Evolutionary conservation across 2,113 vertebrate genomes (phyloP), one percentile per base, ranked within the genome.

Genomic region (Regulus satrapa): DNA sequence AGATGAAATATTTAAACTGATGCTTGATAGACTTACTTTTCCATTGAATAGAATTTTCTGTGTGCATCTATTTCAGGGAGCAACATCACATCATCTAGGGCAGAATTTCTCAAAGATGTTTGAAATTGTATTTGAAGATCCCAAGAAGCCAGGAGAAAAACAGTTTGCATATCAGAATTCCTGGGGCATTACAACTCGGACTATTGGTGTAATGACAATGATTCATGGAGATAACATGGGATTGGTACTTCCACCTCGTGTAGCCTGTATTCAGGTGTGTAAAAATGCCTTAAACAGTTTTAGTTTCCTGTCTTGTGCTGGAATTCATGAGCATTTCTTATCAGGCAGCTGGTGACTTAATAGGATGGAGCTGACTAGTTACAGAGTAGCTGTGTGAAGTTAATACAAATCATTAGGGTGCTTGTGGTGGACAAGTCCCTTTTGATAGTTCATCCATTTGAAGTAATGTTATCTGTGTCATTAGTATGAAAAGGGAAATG

Each of bases 21-120:
- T 69, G 18, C 34, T 55, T 34, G 19, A 40, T 49, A 73, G 34
- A n/a, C 19, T 83, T 31, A 62, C 46, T 49, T 71, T 88, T 64
- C 40, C 5, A 25, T 14, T 86, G 28, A 79, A 32, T 8, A 54
- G 38, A 89, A 54, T 88, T 62, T 92, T 88, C n/a, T 95, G 2
- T 84, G 32, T 88, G 24, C 19, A 64, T 94, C 21, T 85, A 2
- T 97, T 96, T 83, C 95, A 99, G 99, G 99, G 99, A 77, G 99
- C 97, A 29, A 99, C 99, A 0, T 99, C 99, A 63, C 99, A 99
- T 98, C 99, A 99, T 89, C 98, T 99, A 74, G 99, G 99, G 18
- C 99, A 99, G 97, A 99, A 99, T 97, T 99, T 99, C 96, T 99
- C 99, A 43, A 99, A 96, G 97, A 99, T 99, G 99, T 99, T 99